A percentile compares a stretch with the other conserved stretches of the same genome.
These are phyloP conservation scores for Drosophila mulleri DNA, from an alignment of 2,888 invertebrate genomes.

Conservation along the genomic window DNA sequence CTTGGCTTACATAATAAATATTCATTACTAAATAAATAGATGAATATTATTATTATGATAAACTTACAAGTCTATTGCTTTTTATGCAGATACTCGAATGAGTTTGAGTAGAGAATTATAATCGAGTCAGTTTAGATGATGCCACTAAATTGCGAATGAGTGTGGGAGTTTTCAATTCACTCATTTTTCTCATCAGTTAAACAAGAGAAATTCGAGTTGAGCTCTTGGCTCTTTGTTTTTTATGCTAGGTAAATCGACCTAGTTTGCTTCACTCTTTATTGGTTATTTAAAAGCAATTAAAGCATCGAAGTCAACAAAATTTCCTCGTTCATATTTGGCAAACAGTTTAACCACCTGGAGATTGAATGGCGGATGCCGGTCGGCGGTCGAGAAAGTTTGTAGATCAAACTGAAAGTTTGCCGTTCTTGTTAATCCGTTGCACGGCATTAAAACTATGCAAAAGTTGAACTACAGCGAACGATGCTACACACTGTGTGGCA, in stretches of 20 bases:
- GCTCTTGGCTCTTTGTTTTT: too few species aligned
- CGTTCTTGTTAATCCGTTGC: conserved; percentile 77
- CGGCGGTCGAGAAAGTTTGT: conserved; percentile 61
- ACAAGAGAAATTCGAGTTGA: too few species aligned
- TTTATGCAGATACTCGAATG: background rate
- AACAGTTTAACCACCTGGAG: conserved; percentile 70
- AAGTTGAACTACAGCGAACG: conserved; percentile 58
- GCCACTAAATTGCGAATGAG: background rate
- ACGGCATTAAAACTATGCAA: conserved; percentile 76
- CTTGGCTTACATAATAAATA: conserved; percentile 1
- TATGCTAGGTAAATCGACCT: too few species aligned
- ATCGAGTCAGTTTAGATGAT: too few species aligned
- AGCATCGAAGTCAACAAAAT: conserved; percentile 49
- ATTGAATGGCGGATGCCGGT: conserved; percentile 26
- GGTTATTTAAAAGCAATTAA: conserved; percentile 61
- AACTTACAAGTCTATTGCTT: background rate
- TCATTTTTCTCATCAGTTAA: background rate
- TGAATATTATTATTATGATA: background rate
- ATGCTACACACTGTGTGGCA: conserved; percentile 50
- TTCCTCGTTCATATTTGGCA: conserved; percentile 55
- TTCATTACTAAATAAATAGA: background rate
- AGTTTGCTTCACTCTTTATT: background rate
- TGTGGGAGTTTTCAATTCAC: background rate
- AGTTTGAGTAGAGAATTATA: background rate
- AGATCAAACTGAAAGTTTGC: conserved; percentile 76